A percentile compares a stretch with the other conserved stretches of the same genome.
Conservation (phyloP, 2,113 vertebrate species). For the Urocolius indicus region DNA sequence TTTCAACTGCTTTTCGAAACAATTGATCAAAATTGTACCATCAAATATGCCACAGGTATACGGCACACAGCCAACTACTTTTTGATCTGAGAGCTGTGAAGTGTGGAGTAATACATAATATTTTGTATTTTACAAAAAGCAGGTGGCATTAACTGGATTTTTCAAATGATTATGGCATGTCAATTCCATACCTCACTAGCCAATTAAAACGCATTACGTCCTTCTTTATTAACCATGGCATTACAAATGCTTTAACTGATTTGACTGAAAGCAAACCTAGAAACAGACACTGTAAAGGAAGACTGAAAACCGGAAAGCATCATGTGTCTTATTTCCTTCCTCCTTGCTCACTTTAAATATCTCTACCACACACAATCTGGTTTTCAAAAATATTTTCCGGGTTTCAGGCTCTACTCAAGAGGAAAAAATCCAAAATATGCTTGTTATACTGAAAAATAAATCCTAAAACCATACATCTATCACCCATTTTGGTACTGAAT, state of each 20-base stretch:
- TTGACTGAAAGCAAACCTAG: not conserved
- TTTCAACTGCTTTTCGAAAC: constrained; percentile 71
- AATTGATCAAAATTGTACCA: constrained; percentile 69
- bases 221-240: constrained; percentile 58
- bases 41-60: constrained; percentile 65
- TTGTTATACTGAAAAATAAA: not conserved
- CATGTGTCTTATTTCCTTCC: not conserved
- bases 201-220: not conserved
- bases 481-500: not conserved
- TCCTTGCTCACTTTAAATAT: constrained; percentile 7
- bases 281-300: not conserved
- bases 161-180: not conserved
- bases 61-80: constrained; percentile 57
- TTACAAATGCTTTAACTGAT: constrained; percentile 38
- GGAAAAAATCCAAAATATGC: not conserved
- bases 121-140: constrained; percentile 59
- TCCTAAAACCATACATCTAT: not conserved
- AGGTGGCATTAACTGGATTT: constrained; percentile 59
- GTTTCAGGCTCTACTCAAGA: constrained; percentile 23
- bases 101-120: constrained; percentile 23
- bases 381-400: not conserved
- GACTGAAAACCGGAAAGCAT: constrained; percentile 18
- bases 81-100: constrained; percentile 63
- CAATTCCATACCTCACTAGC: constrained; percentile 1
- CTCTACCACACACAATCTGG: not conserved